Conservation (phyloP, 1,140 invertebrate genomes). For the Lordiphosa clarofinis region DNA sequence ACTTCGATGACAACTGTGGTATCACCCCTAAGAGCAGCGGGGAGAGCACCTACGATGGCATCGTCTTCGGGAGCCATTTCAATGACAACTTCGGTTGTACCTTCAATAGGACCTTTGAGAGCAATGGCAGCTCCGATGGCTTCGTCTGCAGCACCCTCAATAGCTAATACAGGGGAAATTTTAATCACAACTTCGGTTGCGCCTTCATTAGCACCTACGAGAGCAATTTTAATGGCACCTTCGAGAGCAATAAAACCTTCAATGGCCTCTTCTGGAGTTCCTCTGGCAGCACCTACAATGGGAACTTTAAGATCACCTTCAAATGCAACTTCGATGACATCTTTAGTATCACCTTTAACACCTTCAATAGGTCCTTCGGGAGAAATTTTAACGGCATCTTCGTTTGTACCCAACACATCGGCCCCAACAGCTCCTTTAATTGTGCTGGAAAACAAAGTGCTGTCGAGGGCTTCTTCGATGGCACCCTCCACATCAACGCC, state of each 20-base stretch:
- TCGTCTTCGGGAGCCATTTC: too few species aligned
- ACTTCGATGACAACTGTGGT: background rate
- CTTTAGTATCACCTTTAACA: background rate
- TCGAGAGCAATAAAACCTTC: background rate
- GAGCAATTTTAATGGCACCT: background rate
- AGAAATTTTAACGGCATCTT: too few species aligned
- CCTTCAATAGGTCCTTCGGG: background rate
- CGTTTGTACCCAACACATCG: background rate
- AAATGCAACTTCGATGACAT: background rate
- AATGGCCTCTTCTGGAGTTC: too few species aligned
- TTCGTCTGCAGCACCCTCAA: background rate
- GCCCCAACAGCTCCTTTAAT: conserved; percentile 43
- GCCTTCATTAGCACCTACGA: too few species aligned
- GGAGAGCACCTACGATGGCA: background rate
- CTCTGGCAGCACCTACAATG: background rate
- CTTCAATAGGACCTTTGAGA: too few species aligned
- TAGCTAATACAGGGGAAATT: background rate
- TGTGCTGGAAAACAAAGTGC: conserved; percentile 69
- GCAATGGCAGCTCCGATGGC: too few species aligned
- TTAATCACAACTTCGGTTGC: too few species aligned
- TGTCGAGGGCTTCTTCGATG: conserved; percentile 16
- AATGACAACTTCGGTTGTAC: too few species aligned
- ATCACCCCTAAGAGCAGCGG: too few species aligned
- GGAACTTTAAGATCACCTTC: background rate
- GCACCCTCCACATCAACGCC: background rate